Conservation (phyloP, 2,888 invertebrate genomes). For the Leucophenga maculata region DNA sequence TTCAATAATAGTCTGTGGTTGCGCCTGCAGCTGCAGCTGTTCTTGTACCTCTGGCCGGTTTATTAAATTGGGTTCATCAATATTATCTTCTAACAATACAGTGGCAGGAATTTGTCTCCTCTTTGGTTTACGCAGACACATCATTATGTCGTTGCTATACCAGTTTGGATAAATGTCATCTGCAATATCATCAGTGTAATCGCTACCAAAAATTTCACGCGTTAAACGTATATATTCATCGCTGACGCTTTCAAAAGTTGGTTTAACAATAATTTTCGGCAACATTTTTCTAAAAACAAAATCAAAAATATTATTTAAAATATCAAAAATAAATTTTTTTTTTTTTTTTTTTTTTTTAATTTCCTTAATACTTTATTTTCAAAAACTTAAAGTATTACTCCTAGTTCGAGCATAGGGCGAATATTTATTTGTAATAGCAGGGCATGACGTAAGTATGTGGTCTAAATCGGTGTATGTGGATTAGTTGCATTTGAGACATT, state of each 20-base stretch:
- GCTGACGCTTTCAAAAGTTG: constrained; percentile 18
- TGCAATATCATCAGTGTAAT: constrained; percentile 43
- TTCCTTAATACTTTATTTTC: too few species aligned
- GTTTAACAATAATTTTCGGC: constrained; percentile 26
- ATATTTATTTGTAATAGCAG: too few species aligned
- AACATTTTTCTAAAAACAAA: constrained; percentile 33
- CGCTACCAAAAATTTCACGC: constrained; percentile 47
- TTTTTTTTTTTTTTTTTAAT: too few species aligned
- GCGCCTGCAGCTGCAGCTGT: background rate
- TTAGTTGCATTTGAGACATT: too few species aligned
- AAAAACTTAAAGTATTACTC: too few species aligned
- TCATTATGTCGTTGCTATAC: background rate
- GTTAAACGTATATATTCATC: constrained; percentile 42
- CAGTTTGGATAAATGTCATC: constrained; percentile 43
- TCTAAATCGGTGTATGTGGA: too few species aligned
- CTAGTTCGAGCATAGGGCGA: too few species aligned
- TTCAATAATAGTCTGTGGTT: background rate
- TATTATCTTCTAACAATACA: background rate
- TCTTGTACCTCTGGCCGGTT: background rate
- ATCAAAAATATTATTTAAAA: background rate
- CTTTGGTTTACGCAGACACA: background rate
- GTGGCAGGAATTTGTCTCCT: background rate
- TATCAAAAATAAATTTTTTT: too few species aligned
- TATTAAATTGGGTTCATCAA: background rate
- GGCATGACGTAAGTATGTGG: too few species aligned